Conservation (phyloP, 2,113 vertebrate species). For the Lophotis ruficrista region DNA sequence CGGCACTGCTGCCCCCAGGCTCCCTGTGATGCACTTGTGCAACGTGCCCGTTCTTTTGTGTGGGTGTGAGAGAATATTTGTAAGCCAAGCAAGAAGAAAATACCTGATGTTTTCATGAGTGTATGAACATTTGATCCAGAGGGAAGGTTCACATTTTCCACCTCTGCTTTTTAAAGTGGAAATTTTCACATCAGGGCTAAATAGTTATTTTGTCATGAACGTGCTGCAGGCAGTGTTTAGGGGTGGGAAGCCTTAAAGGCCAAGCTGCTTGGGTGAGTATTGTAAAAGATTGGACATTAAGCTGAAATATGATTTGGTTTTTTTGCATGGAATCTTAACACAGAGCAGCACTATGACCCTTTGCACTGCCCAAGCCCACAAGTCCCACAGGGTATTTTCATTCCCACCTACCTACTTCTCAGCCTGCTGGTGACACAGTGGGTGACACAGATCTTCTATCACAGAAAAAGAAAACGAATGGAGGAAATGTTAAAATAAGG, state of each 20-base stretch:
- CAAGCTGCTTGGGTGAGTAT: background rate
- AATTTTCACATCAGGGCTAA: background rate
- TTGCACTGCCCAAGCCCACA: background rate
- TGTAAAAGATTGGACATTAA: background rate
- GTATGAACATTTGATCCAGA: background rate
- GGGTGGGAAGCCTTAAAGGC: background rate
- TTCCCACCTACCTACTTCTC: background rate
- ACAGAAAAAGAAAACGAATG: background rate
- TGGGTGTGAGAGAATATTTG: background rate
- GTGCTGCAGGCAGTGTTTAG: background rate
- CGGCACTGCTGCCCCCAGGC: constrained; percentile 22
- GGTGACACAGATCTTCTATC: background rate
- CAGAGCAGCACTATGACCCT: background rate
- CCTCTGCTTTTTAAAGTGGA: background rate
- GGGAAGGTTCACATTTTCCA: background rate
- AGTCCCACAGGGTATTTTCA: background rate
- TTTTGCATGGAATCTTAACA: background rate
- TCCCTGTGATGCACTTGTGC: background rate
- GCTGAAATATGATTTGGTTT: background rate
- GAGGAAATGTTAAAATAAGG: background rate
- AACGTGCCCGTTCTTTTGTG: background rate
- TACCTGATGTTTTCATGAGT: background rate
- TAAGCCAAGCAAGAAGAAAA: constrained; percentile 12
- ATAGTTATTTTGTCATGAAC: background rate
- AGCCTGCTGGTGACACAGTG: background rate